Percentiles rank a stretch among this genome's conserved stretches.
Conservation (phyloP, 2,113 vertebrate genomes). For the Tylochromis polylepis region DNA sequence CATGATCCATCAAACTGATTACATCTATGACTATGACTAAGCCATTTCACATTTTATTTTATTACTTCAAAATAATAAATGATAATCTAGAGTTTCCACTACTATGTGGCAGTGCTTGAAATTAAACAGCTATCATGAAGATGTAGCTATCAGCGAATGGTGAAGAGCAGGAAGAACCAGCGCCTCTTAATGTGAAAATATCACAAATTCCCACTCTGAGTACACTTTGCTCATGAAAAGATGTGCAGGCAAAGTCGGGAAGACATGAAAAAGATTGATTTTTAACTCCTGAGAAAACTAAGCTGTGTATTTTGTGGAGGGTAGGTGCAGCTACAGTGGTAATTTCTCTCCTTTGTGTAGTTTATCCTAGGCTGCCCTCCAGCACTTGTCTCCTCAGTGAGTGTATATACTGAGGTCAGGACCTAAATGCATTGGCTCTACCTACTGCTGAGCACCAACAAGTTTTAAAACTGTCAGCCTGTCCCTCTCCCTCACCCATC, state of each 20-base stretch:
- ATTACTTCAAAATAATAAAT: background rate
- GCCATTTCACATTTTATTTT: background rate
- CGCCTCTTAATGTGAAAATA: background rate
- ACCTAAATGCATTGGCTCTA: constrained; percentile 46
- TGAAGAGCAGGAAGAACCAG: background rate
- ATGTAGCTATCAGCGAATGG: background rate
- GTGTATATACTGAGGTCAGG: constrained; percentile 52
- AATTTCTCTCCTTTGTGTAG: constrained; percentile 21
- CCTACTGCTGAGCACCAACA: constrained; percentile 47
- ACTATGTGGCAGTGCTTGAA: background rate
- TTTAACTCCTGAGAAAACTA: background rate
- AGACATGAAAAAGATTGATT: constrained; percentile 1
- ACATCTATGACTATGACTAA: background rate
- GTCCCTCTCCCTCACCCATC: constrained; percentile 6
- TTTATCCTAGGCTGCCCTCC: constrained; percentile 39
- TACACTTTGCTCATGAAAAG: background rate
- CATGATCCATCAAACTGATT: background rate
- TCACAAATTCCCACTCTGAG: background rate
- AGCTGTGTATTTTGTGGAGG: background rate
- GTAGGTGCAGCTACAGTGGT: constrained; percentile 33
- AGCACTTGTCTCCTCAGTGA: constrained; percentile 50
- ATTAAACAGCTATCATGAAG: background rate
- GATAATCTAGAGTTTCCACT: background rate
- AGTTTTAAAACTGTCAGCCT: constrained; percentile 51
- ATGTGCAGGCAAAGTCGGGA: constrained; percentile 6